Evolutionary conservation across 1,140 invertebrate genomes (phyloP).

Genomic region (Drosophila kurseongensis): DNA sequence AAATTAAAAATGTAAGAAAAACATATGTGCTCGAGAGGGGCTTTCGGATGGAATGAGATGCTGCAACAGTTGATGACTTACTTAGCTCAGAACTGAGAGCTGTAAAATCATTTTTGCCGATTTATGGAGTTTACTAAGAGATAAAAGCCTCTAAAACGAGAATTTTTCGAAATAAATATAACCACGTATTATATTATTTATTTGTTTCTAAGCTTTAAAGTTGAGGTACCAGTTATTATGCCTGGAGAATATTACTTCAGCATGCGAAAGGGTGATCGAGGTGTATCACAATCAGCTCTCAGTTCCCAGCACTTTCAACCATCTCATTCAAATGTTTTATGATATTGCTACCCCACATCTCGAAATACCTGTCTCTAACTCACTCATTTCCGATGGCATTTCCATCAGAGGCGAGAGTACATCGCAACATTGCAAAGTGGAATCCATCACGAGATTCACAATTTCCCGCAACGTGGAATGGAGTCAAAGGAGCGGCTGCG

Average conservation of each 20-base stretch:
- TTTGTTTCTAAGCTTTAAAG: no score
- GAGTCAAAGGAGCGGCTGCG: conserved; percentile 37
- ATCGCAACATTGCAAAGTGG: conserved; percentile 7
- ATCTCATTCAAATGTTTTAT: neutral
- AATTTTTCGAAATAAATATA: no score
- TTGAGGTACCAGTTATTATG: no score
- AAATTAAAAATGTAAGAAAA: conserved; percentile 64
- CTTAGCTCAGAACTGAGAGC: no score
- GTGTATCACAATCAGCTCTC: no score
- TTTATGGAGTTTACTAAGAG: no score
- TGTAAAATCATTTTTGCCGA: no score
- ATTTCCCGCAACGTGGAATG: conserved; percentile 1
- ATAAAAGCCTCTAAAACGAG: no score
- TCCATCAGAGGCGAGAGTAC: no score
- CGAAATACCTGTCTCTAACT: neutral
- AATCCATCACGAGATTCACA: conserved; percentile 20
- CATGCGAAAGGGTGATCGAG: no score
- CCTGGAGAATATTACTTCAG: no score
- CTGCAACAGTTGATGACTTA: conserved; percentile 9
- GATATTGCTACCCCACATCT: neutral
- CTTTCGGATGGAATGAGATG: neutral
- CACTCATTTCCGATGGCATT: conserved; percentile 14
- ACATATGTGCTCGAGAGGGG: conserved; percentile 19
- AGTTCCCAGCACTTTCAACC: neutral
- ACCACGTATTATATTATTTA: no score